Base-by-base conservation (phyloP, 2,888 invertebrate species). In the Myathropa florea region DNA sequence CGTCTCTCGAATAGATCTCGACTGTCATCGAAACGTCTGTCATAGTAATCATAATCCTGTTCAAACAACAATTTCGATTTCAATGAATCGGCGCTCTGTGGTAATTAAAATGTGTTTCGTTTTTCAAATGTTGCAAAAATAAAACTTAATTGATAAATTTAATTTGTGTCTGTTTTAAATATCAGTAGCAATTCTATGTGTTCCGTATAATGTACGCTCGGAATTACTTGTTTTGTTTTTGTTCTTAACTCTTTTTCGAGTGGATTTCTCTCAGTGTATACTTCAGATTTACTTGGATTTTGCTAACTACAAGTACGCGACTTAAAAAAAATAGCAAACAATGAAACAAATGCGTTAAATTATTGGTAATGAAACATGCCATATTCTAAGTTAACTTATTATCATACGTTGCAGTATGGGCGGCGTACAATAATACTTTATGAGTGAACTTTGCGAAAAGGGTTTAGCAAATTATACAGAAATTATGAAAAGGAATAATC, bases 1-100 rank as follows among this genome's bases (percentile, higher is more conserved):
- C 97, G 95, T 88, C 97, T 94, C 92, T 97, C 97, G 91, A 96
- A 97, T 90, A 97, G 93, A 90, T 97, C 97, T 76, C 96, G 94
- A 14, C 96, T 95, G 70, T 96, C 96, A 90, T 97, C 97, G 89
- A 96, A 96, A 88, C 97, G 93, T 88, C 97, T 94, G 90, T 97
- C 97, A 92, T 97, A 97, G 93, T 97, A 97, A 89, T 96, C 95
- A 93, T 93, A 93, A 86, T 93, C 93, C 93, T 93, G 89, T 76
- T 86, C 68, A 80, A 83, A 88, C 82, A 83, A 83, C 78, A 86
- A 86, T 86, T 86, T 85, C 82, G 83, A 83, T 83, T 83, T 78
- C 70, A 79, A 83, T 86, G 75, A 86, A 79, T 86, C 83, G 78
- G 73, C 63, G 68, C 71, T 79, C 83, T 86, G 83, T 70, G 59